These are phyloP conservation scores for Danio choprae DNA, from an alignment of 2,797 vertebrate genomes.

Conservation along the genomic window DNA sequence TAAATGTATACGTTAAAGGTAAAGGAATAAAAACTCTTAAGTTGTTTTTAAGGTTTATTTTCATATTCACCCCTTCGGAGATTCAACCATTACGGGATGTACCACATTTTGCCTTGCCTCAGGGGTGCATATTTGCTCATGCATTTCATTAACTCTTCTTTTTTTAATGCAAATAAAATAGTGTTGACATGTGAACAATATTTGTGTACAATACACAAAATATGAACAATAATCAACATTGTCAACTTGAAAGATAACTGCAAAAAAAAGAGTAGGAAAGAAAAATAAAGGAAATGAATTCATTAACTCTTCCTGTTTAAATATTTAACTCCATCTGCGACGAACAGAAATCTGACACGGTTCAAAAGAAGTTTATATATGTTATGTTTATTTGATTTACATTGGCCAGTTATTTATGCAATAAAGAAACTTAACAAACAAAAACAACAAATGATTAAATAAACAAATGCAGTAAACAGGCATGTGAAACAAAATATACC, in stretches of 20 bases:
- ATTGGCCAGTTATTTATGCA: not conserved
- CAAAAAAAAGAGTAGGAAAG: no score
- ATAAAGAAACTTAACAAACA: not conserved
- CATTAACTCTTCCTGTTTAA: not conserved
- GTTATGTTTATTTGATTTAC: not conserved
- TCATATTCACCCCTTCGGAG: not conserved
- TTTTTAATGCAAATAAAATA: no score
- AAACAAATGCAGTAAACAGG: not conserved
- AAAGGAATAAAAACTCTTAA: not conserved
- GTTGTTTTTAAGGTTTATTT: not conserved
- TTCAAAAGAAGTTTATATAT: not conserved
- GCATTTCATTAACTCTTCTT: no score
- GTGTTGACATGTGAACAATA: no score
- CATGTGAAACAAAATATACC: not conserved
- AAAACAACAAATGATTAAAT: not conserved
- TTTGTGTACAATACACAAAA: no score
- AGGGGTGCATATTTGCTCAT: slow-evolving; percentile 1
- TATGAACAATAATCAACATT: no score
- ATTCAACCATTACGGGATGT: not conserved
- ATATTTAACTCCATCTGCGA: not conserved
- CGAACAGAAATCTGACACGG: not conserved
- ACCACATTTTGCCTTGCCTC: slow-evolving; percentile 1
- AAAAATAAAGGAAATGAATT: not conserved
- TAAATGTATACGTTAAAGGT: not conserved
- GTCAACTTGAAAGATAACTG: no score